Evolutionary conservation across 92 coral and sea anemone genomes (phyloP).

Genomic region (Actinernus sp.): DNA sequence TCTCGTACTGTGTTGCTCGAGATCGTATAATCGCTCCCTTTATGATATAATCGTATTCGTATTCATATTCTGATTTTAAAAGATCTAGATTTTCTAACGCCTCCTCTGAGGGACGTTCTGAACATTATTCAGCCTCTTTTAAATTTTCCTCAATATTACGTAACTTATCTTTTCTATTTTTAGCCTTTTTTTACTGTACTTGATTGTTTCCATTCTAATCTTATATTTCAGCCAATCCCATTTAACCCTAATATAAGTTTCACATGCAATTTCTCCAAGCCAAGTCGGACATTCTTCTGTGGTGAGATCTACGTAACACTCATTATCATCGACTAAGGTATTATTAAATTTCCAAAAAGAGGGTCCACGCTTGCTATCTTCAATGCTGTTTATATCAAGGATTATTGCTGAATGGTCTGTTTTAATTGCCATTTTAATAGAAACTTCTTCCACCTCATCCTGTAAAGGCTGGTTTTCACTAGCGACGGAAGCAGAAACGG

Average conservation of each 20-base stretch:
- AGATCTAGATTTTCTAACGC: background rate
- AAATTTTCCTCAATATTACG: slow-evolving; percentile 1
- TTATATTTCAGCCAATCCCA: slow-evolving; percentile 14
- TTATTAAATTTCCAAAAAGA: slow-evolving; percentile 36
- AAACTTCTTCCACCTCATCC: slow-evolving; percentile 17
- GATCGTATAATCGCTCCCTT: slow-evolving; percentile 2
- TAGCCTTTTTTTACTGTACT: slow-evolving; percentile 30
- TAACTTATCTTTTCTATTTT: background rate
- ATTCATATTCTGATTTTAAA: slow-evolving; percentile 29
- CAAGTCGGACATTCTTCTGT: slow-evolving; percentile 3
- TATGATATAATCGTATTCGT: background rate
- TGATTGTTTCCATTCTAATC: slow-evolving; percentile 15
- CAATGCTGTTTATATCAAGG: slow-evolving; percentile 13
- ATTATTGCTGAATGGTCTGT: slow-evolving; percentile 34
- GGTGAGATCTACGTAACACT: slow-evolving; percentile 2
- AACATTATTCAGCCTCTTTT: slow-evolving; percentile 9
- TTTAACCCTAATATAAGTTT: slow-evolving; percentile 6
- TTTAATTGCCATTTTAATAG: slow-evolving; percentile 14
- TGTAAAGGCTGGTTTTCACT: no score
- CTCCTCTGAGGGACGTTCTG: background rate
- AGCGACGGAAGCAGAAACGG: no score
- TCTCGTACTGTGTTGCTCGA: background rate
- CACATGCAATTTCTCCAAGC: slow-evolving; percentile 9
- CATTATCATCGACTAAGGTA: slow-evolving; percentile 5
- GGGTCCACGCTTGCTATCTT: slow-evolving; percentile 24